Base-by-base conservation (phyloP, 2,888 invertebrate genomes). In the Leptopilina syphax region DNA sequence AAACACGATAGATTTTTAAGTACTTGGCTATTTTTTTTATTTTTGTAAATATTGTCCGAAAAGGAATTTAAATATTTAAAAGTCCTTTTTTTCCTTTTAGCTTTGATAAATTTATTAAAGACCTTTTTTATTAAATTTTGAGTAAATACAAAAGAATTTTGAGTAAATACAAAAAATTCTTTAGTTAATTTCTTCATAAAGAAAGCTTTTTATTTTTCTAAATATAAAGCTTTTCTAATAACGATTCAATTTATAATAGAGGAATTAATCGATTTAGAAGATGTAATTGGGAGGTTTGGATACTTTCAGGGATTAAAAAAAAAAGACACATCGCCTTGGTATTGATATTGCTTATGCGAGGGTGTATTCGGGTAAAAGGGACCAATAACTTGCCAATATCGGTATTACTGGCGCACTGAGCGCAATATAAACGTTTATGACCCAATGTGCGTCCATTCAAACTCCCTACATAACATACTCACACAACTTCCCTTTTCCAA, bases 351-450 rank as follows among this genome's bases (percentile, higher is more conserved):
- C 82, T 84, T 84, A 80, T 83, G 82, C 83, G 81, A 80, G 81
- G 83, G 77, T 76, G 83, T 77, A 78, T 80, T 78, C 83, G 84
- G 83, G 83, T 76, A 80, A 84, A 84, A 82, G 86, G 83, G 86
- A 85, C 86, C 90, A 90, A 91, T 91, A 91, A 91, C 90, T 91
- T 89, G 90, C 91, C 91, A 92, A 92, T 92, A 92, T 91, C 91
- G 90, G 86, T 87, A 90, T 90, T 87, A 89, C 89, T 86, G 86
- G 88, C 87, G 87, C 86, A 90, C 89, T 87, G 89, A 90, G 87
- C 88, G 89, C 90, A 90, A 91, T 91, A 91, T 91, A 90, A 91
- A 89, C 91, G 91, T 91, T 92, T 91, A 91, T 91, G 90, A 89
- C 87, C 89, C 89, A 89, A 88, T 89, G 89, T 87, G 86, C 86